These are phyloP conservation scores for Zaprionus camerounensis DNA, from an alignment of 1,140 invertebrate genomes.

Conservation along the genomic window DNA sequence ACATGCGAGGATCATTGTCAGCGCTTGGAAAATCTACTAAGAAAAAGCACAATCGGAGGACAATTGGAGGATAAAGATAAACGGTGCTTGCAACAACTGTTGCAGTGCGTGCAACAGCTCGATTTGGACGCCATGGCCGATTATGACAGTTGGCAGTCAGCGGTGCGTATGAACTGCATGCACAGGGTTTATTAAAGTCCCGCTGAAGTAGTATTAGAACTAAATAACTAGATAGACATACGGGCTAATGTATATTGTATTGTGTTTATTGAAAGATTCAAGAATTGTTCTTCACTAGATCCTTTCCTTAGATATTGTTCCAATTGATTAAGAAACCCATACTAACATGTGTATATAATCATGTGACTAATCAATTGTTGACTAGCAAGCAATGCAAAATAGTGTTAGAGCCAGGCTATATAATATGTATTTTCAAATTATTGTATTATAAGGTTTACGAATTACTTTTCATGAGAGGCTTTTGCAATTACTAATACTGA, in stretches of 20 bases:
- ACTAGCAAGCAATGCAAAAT: background rate
- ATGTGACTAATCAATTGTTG: no score
- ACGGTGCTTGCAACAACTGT: constrained; percentile 86
- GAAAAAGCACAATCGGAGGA: constrained; percentile 37
- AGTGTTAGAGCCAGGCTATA: background rate
- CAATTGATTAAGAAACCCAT: no score
- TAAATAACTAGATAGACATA: no score
- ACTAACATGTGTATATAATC: no score
- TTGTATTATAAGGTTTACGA: background rate
- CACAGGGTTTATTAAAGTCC: background rate
- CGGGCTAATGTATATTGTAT: background rate
- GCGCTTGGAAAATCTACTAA: constrained; percentile 62
- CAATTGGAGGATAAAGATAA: constrained; percentile 85
- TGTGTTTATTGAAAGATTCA: no score
- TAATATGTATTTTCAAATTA: background rate
- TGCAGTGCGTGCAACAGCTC: constrained; percentile 86
- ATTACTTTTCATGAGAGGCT: background rate
- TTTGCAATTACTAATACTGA: no score
- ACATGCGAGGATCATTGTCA: constrained; percentile 74
- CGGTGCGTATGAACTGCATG: constrained; percentile 14
- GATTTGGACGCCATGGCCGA: constrained; percentile 84
- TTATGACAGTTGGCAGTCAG: constrained; percentile 54
- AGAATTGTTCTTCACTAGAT: no score
- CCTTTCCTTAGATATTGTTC: no score
- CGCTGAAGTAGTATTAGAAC: background rate